phyloP scores from a whole-genome alignment of 1,140 invertebrate genomes.

The Augochlora pura region DNA sequence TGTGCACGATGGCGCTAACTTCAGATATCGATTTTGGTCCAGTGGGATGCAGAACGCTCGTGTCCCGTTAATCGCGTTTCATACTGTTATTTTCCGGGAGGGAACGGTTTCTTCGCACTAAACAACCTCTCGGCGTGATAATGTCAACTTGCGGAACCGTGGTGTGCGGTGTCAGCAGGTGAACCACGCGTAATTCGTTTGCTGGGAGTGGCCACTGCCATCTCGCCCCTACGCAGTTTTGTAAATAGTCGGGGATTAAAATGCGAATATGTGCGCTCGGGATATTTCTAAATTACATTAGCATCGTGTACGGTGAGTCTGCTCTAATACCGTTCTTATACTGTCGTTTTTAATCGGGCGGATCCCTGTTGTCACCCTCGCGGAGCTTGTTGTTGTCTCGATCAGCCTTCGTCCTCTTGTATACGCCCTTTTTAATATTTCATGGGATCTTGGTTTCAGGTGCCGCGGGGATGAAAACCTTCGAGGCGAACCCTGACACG shows the following conservation, averaged over 20 bases:
- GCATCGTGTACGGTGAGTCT: constrained; percentile 49
- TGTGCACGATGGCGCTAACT: constrained; percentile 61
- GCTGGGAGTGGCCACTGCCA: constrained; percentile 39
- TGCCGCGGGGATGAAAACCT: constrained; percentile 79
- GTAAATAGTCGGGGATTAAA: constrained; percentile 50
- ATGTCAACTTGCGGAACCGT: constrained; percentile 22
- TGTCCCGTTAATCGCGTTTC: constrained; percentile 42
- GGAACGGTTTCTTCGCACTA: constrained; percentile 7
- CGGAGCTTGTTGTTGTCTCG: background rate
- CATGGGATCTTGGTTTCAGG: constrained; percentile 43
- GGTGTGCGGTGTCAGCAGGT: constrained; percentile 26
- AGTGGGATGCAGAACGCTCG: constrained; percentile 60
- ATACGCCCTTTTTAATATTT: too few species aligned
- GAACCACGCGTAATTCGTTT: constrained; percentile 2
- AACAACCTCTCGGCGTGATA: constrained; percentile 14
- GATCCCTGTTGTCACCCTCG: background rate
- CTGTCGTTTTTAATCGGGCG: background rate
- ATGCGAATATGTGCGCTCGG: constrained; percentile 39
- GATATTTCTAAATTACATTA: constrained; percentile 43
- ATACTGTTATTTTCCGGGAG: background rate
- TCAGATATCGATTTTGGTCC: constrained; percentile 69
- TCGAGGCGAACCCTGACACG: constrained; percentile 93
- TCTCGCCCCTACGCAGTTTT: constrained; percentile 14
- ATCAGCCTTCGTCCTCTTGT: too few species aligned
- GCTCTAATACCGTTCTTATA: background rate